A percentile compares a stretch with the other conserved stretches of the same genome.
phyloP scores from a whole-genome alignment of 2,113 vertebrate species.

The Gila orcuttii region DNA sequence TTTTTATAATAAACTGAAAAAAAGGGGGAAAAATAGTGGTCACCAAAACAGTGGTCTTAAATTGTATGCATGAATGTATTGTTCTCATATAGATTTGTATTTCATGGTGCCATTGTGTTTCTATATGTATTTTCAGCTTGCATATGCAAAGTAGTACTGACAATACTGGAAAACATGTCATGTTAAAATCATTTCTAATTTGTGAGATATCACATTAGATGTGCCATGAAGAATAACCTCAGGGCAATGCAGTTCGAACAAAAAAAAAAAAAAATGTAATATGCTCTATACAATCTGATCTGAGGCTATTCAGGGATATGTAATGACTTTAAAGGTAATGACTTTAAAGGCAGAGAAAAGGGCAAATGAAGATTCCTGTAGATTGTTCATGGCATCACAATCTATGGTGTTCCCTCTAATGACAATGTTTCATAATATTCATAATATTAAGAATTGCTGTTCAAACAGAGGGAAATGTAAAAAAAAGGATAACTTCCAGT shows the following conservation, averaged over 20 bases:
- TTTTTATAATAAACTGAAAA: neutral
- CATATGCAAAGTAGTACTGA: neutral
- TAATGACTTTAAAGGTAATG: neutral
- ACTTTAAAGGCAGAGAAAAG: neutral
- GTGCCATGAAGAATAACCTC: neutral
- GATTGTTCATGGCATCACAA: neutral
- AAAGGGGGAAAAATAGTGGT: neutral
- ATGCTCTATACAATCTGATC: neutral
- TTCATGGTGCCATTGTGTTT: neutral
- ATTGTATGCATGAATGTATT: neutral
- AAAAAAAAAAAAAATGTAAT: neutral
- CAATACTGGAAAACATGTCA: neutral
- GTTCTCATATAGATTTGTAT: neutral
- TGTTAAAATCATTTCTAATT: constrained; percentile 7
- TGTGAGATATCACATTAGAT: constrained; percentile 3
- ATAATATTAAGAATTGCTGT: constrained; percentile 9
- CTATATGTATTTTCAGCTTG: neutral
- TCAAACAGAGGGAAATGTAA: constrained; percentile 6
- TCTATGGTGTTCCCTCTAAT: constrained; percentile 12
- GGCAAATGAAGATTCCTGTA: neutral
- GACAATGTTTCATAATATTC: constrained; percentile 34
- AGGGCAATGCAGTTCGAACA: neutral
- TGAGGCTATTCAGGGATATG: neutral
- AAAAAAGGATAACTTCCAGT: constrained; percentile 23
- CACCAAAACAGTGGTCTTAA: too few relatives aligned